A percentile compares a stretch with the other conserved stretches of the same genome.
phyloP scores from a whole-genome alignment of 2,888 invertebrate genomes.

The Diplolepis rosae region DNA sequence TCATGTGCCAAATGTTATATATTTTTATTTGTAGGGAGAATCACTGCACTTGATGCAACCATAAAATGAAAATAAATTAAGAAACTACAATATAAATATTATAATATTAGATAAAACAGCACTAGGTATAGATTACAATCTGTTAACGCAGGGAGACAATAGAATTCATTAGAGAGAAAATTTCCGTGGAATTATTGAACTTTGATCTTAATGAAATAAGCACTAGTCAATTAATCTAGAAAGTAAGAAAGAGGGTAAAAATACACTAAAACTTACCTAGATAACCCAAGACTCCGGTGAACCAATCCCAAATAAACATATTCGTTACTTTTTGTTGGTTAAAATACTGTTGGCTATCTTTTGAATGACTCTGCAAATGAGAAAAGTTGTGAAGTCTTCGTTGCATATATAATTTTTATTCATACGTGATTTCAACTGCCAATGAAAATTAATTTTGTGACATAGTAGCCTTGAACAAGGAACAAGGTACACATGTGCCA shows the following conservation, averaged over 20 bases:
- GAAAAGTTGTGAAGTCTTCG: constrained; percentile 36
- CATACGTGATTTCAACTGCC: constrained; percentile 16
- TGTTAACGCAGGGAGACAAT: neutral
- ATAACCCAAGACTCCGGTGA: constrained; percentile 94
- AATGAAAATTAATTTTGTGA: constrained; percentile 31
- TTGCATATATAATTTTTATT: constrained; percentile 20
- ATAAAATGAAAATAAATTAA: no score
- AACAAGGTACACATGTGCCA: constrained; percentile 32
- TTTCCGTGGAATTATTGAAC: neutral
- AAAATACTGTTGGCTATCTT: constrained; percentile 51
- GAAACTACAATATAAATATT: no score
- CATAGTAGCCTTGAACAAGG: constrained; percentile 36
- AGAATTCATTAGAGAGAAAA: neutral
- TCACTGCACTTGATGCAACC: neutral
- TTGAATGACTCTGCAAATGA: constrained; percentile 71
- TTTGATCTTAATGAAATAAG: neutral
- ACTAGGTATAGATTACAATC: neutral
- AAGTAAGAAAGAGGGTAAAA: neutral
- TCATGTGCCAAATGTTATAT: neutral
- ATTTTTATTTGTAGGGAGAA: neutral
- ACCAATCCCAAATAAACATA: constrained; percentile 98
- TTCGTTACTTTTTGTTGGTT: constrained; percentile 51
- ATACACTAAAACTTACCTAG: constrained; percentile 81
- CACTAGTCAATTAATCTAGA: neutral
- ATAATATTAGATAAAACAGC: neutral